phyloP scores from a whole-genome alignment of 2,888 invertebrate species.

The Rugalucina vietnamica region DNA sequence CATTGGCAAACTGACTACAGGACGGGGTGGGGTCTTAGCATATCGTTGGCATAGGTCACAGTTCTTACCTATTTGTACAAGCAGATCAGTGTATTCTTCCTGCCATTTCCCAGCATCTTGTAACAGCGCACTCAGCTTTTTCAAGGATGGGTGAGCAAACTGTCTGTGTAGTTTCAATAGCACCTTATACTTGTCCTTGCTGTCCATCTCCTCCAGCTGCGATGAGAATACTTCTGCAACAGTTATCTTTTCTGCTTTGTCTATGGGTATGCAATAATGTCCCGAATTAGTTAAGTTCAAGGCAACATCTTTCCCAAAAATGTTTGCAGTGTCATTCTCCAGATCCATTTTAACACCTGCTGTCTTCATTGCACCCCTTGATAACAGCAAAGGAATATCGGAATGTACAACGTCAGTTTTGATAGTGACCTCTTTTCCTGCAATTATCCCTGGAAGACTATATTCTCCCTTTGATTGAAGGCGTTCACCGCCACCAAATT shows the following conservation, averaged over 20 bases:
- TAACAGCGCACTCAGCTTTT: slow-evolving; percentile 24
- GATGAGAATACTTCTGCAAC: neutral
- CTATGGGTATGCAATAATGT: slow-evolving; percentile 1
- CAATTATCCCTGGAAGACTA: neutral
- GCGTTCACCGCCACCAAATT: slow-evolving; percentile 4
- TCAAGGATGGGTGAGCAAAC: slow-evolving; percentile 34
- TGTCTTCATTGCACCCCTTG: slow-evolving; percentile 13
- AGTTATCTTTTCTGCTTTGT: neutral
- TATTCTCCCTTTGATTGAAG: neutral
- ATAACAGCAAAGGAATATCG: slow-evolving; percentile 19
- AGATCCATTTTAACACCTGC: slow-evolving; percentile 35
- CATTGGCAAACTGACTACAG: slow-evolving; percentile 38
- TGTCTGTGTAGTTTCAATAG: slow-evolving; percentile 9
- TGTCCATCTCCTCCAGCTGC: neutral
- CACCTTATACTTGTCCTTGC: neutral
- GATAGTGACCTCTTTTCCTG: slow-evolving; percentile 3
- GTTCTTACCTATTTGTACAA: neutral
- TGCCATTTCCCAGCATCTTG: slow-evolving; percentile 33
- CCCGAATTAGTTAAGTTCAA: slow-evolving; percentile 21
- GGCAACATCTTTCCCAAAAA: slow-evolving; percentile 23
- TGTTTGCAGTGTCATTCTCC: slow-evolving; percentile 22
- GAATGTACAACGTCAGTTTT: slow-evolving; percentile 25
- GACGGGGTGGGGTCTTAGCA: slow-evolving; percentile 25
- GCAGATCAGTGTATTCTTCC: neutral
- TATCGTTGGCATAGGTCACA: slow-evolving; percentile 31